phyloP scores from a whole-genome alignment of 2,888 invertebrate genomes.

The Amblyjoppa fuscipennis region DNA sequence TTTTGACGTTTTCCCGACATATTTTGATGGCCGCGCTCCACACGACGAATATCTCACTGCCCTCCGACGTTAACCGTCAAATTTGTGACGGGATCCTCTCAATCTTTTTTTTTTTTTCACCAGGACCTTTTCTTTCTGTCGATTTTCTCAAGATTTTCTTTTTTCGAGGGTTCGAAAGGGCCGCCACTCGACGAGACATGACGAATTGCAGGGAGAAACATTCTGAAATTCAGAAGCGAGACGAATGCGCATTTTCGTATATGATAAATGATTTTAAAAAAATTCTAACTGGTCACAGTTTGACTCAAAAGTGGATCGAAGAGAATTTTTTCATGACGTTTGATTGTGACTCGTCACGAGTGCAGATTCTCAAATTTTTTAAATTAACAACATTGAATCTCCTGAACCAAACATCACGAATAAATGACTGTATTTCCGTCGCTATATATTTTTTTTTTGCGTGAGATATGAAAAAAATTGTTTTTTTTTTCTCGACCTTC shows the following conservation, averaged over 20 bases:
- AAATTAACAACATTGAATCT: neutral
- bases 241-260: neutral
- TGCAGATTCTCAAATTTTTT: neutral
- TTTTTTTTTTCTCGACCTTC: slow-evolving; percentile 39
- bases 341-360: neutral
- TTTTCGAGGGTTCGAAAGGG: neutral
- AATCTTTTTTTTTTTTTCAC: slow-evolving; percentile 19
- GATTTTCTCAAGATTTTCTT: neutral
- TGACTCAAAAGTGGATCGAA: neutral
- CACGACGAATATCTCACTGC: slow-evolving; percentile 16
- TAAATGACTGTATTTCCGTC: neutral
- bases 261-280: neutral
- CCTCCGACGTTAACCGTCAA: slow-evolving; percentile 28
- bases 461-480: neutral
- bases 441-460: neutral
- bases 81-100: slow-evolving; percentile 33
- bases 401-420: neutral
- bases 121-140: neutral
- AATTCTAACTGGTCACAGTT: neutral
- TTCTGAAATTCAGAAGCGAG: neutral
- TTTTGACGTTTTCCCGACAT: slow-evolving; percentile 69
- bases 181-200: neutral
- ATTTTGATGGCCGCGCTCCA: slow-evolving; percentile 57
- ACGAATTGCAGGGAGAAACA: neutral
- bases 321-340: neutral